Conservation (phyloP, 1,140 invertebrate species). For the Acarapis woodi region DNA sequence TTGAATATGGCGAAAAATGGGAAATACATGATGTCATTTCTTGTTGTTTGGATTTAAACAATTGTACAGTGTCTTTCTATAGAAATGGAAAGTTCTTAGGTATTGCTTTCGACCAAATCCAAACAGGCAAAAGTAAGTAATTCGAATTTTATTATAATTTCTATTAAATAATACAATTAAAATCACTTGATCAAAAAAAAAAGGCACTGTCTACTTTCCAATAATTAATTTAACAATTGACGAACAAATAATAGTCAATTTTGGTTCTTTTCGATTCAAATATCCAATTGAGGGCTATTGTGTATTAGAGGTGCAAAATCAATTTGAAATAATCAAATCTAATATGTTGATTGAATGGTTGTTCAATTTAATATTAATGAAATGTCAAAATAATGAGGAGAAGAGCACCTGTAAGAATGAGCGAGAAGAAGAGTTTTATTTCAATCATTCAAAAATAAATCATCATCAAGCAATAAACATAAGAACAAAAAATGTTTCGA, state of each 20-base stretch:
- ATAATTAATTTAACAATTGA: conserved; percentile 39
- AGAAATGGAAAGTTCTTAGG: conserved; percentile 45
- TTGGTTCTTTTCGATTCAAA: conserved; percentile 34
- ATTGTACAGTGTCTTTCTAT: conserved; percentile 21
- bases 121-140: conserved; percentile 32
- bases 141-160: no score
- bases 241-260: conserved; percentile 45
- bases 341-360: conserved; percentile 27
- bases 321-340: conserved; percentile 22
- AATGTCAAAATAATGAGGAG: background rate
- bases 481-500: background rate
- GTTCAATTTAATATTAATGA: conserved; percentile 3
- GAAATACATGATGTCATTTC: conserved; percentile 44
- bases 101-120: conserved; percentile 35
- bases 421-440: background rate
- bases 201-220: conserved; percentile 39
- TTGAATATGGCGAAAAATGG: conserved; percentile 36
- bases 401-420: no score
- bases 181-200: no score
- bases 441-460: background rate
- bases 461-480: background rate
- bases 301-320: conserved; percentile 25
- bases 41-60: conserved; percentile 41
- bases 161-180: no score
- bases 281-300: conserved; percentile 36